These are phyloP conservation scores for Hippocampus zosterae DNA, from an alignment of 2,113 vertebrate species.

Conservation along the genomic window DNA sequence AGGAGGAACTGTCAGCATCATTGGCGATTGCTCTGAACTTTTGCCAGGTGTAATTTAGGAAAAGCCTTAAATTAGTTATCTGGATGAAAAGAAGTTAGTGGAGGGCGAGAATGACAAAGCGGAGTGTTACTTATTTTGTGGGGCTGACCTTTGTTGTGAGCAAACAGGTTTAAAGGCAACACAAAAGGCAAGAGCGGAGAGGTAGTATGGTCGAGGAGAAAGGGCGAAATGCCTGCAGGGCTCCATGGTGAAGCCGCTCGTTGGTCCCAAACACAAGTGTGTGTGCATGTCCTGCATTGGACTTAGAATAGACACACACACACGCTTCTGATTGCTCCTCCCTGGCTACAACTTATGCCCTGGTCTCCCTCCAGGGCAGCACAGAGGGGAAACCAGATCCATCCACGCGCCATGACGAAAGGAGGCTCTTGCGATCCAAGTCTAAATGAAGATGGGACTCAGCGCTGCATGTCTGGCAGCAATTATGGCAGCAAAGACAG, in stretches of 20 bases:
- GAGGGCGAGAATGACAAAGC: constrained; percentile 24
- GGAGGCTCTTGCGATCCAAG: constrained; percentile 27
- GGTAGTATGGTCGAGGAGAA: constrained; percentile 44
- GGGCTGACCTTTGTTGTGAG: constrained; percentile 62
- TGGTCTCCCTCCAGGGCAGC: constrained; percentile 52
- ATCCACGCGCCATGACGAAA: constrained; percentile 53
- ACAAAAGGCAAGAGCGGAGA: constrained; percentile 68
- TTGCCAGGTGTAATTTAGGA: constrained; percentile 33
- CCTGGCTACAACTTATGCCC: constrained; percentile 43
- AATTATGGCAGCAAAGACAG: constrained; percentile 39
- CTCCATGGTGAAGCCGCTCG: constrained; percentile 65
- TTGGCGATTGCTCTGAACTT: constrained; percentile 23
- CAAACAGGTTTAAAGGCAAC: constrained; percentile 60
- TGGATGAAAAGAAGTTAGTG: constrained; percentile 35
- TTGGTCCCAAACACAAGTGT: constrained; percentile 33
- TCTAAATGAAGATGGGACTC: constrained; percentile 20
- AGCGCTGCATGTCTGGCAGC: constrained; percentile 37
- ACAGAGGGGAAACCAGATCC: constrained; percentile 41
- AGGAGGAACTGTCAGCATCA: constrained; percentile 45
- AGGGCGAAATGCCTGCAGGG: constrained; percentile 54
- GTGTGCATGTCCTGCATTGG: constrained; percentile 40
- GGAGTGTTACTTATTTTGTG: constrained; percentile 45
- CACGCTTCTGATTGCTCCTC: constrained; percentile 49
- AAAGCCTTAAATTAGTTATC: constrained; percentile 39
- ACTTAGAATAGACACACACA: constrained; percentile 32